A percentile compares a stretch with the other conserved stretches of the same genome.
Conservation (phyloP, 2,888 invertebrate genomes). For the Beris morrisii region DNA sequence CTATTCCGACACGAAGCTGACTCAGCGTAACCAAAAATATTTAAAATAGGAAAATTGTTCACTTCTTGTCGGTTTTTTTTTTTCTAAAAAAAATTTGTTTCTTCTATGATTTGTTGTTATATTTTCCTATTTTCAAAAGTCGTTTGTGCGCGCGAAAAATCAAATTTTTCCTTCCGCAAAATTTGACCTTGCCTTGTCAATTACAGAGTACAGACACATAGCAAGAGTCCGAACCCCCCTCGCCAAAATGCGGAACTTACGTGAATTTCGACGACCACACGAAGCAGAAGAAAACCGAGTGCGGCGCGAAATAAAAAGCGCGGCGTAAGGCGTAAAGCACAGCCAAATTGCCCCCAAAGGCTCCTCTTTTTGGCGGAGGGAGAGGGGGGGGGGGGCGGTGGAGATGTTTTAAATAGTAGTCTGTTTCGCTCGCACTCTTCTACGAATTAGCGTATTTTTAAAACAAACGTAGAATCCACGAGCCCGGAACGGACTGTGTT, state of each 20-base stretch:
- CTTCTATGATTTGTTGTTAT: slow-evolving; percentile 15
- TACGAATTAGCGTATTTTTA: too few relatives aligned
- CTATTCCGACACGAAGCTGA: too few relatives aligned
- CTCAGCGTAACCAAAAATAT: not conserved
- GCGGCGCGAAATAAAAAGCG: slow-evolving; percentile 7
- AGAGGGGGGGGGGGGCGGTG: too few relatives aligned
- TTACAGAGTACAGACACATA: slow-evolving; percentile 1
- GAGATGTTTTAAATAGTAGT: too few relatives aligned
- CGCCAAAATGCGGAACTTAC: slow-evolving; percentile 31
- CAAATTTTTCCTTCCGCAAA: slow-evolving; percentile 34
- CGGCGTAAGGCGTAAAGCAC: slow-evolving; percentile 14
- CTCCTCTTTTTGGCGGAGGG: not conserved
- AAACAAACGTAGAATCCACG: too few relatives aligned
- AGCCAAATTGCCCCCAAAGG: slow-evolving; percentile 3
- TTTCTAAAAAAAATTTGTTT: too few relatives aligned
- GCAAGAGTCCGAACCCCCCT: not conserved
- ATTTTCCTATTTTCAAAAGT: slow-evolving; percentile 10
- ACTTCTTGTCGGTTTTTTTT: slow-evolving; percentile 1
- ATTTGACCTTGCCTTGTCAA: slow-evolving; percentile 32
- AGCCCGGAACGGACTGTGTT: too few relatives aligned
- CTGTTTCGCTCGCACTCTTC: too few relatives aligned
- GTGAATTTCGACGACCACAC: not conserved
- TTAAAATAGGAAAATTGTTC: slow-evolving; percentile 1
- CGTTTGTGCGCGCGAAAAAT: slow-evolving; percentile 21
- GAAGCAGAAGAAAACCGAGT: not conserved